Percentiles rank a stretch among this genome's conserved stretches.
phyloP scores from a whole-genome alignment of 2,888 invertebrate genomes.

The Argyresthia albistria region DNA sequence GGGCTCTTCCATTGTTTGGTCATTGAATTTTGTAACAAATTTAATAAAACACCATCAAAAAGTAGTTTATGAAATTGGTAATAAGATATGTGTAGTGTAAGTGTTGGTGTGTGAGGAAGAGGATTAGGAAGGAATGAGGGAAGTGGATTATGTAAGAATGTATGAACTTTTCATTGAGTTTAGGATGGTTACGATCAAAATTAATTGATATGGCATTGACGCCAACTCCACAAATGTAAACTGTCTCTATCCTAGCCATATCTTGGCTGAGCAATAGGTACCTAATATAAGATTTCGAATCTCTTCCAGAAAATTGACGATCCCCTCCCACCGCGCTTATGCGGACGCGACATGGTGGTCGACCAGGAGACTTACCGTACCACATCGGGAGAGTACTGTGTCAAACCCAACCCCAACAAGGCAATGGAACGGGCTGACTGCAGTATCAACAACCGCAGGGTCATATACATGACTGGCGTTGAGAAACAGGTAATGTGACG shows the following conservation, averaged over 20 bases:
- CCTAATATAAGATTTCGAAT: background rate
- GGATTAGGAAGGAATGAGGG: no score
- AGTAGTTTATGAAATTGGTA: no score
- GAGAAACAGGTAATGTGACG: slow-evolving; percentile 18
- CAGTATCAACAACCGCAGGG: slow-evolving; percentile 47
- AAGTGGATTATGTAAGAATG: no score
- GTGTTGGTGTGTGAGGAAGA: no score
- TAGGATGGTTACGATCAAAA: no score
- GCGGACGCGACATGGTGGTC: slow-evolving; percentile 57
- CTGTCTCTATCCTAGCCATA: background rate
- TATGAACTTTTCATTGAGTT: no score
- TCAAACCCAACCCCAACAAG: slow-evolving; percentile 60
- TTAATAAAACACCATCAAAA: no score
- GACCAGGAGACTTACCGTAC: slow-evolving; percentile 54
- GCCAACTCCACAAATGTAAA: no score
- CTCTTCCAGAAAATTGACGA: slow-evolving; percentile 43
- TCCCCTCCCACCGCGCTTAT: slow-evolving; percentile 42
- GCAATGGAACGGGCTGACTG: slow-evolving; percentile 59
- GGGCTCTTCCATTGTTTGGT: no score
- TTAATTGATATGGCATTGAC: no score
- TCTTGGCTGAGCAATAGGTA: background rate
- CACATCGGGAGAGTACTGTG: slow-evolving; percentile 52
- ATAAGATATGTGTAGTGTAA: no score
- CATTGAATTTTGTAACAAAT: no score
- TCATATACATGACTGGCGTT: slow-evolving; percentile 53